phyloP scores from a whole-genome alignment of 1,140 invertebrate species.

The Coelopa frigida region DNA sequence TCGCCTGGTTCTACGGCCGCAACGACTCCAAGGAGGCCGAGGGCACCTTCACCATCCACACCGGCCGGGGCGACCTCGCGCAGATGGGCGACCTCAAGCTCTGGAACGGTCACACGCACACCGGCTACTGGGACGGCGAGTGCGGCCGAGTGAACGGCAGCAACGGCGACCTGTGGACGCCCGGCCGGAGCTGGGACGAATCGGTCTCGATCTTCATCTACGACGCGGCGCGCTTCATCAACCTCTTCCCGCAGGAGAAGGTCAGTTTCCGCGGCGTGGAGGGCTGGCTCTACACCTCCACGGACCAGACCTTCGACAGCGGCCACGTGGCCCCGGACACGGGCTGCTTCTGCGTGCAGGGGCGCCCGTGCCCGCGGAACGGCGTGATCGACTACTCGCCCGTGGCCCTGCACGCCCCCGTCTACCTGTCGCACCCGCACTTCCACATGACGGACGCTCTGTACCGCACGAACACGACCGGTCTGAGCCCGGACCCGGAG shows the following conservation, averaged over 20 bases:
- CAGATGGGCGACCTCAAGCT: slow-evolving; percentile 55
- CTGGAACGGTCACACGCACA: slow-evolving; percentile 57
- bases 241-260: slow-evolving; percentile 37
- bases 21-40: slow-evolving; percentile 63
- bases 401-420: slow-evolving; percentile 65
- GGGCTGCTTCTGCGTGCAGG: slow-evolving; percentile 28
- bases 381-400: slow-evolving; percentile 59
- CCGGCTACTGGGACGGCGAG: slow-evolving; percentile 50
- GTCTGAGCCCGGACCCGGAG: slow-evolving; percentile 59
- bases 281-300: slow-evolving; percentile 54
- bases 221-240: slow-evolving; percentile 58
- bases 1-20: slow-evolving; percentile 73
- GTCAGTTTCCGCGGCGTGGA: slow-evolving; percentile 47
- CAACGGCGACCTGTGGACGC: slow-evolving; percentile 69
- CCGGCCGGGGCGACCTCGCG: slow-evolving; percentile 54
- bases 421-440: slow-evolving; percentile 78
- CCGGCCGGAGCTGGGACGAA: slow-evolving; percentile 49
- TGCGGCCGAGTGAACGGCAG: slow-evolving; percentile 63
- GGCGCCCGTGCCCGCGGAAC: slow-evolving; percentile 39
- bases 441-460: slow-evolving; percentile 69
- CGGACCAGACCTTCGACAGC: slow-evolving; percentile 58
- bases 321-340: slow-evolving; percentile 46
- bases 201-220: slow-evolving; percentile 55
- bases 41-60: slow-evolving; percentile 65
- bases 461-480: slow-evolving; percentile 56